Evolutionary conservation across 2,113 vertebrate genomes (phyloP), one percentile per base, ranked within the genome.

Genomic region (Calypte anna): DNA sequence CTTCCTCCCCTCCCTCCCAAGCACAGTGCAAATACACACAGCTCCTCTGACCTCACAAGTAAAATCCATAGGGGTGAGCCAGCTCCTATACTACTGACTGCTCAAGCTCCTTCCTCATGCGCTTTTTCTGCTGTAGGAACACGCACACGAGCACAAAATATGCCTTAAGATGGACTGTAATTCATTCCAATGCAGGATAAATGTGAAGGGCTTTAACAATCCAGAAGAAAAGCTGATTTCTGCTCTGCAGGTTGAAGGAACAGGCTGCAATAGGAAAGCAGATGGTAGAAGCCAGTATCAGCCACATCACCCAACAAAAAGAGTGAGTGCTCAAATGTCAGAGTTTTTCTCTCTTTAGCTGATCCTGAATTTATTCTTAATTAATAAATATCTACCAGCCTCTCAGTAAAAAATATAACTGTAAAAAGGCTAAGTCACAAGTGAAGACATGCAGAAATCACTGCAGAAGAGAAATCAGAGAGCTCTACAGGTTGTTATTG

Each of bases 401-500:
- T 95, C 67, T 87, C 70, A 82, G 62, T 53, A 89, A 83, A 95
- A 95, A 93, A 96, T 40, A 86, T 6, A 70, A 95, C 92, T 87
- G 78, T 61, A 92, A 33, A 68, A 89, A 91, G 58, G 85, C 77
- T 86, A 76, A 84, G 86, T 89, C 51, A 18, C 66, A 79, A 94
- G 50, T 82, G 90, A 83, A 96, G 91, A 69, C 84, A 84, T 3
- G 11, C n/a, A 93, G 30, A 84, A 91, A 97, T 91, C 80, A 63
- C 77, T 70, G 86, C 95, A 92, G 91, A 94, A 94, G 91, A 91
- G 91, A 96, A 96, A 97, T 88, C 83, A 81, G 91, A 27, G 43
- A 87, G 96, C 30, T 95, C 98, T 95, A 98, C 98, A 98, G 98
- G 98, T 98, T 98, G 97, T 96, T 96, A 96, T 18, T 93, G 92